Conservation (phyloP, 2,113 vertebrate species). For the Australoheros scitulus region DNA sequence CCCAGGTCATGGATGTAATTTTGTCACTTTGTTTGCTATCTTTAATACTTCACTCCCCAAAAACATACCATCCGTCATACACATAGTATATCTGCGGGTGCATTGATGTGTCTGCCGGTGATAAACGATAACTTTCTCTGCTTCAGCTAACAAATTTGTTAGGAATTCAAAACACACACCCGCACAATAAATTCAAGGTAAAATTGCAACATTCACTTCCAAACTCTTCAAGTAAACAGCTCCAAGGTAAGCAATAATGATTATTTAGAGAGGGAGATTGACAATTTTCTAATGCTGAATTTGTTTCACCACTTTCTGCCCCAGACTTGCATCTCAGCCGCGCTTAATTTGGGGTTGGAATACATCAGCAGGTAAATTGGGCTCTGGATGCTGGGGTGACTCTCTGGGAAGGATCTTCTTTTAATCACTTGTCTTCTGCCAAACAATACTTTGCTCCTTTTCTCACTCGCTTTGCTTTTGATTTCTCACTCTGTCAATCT, state of each 20-base stretch:
- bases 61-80: neutral
- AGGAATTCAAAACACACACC: slow-evolving; percentile 10
- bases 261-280: slow-evolving; percentile 31
- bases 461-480: neutral
- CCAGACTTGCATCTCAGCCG: neutral
- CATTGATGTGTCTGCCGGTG: neutral
- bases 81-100: neutral
- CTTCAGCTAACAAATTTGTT: neutral
- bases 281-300: slow-evolving; percentile 11
- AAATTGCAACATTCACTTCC: slow-evolving; percentile 23
- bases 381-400: slow-evolving; percentile 14
- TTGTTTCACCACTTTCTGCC: slow-evolving; percentile 14
- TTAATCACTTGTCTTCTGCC: slow-evolving; percentile 2
- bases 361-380: slow-evolving; percentile 5
- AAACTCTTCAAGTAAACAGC: slow-evolving; percentile 28
- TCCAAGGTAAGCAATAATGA: slow-evolving; percentile 11
- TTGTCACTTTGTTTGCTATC: neutral
- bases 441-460: neutral
- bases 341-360: slow-evolving; percentile 35
- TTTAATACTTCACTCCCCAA: neutral
- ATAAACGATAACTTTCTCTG: neutral
- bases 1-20: neutral
- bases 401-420: slow-evolving; percentile 1
- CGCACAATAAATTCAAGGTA: slow-evolving; percentile 2
- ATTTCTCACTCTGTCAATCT: slow-evolving; percentile 15